A percentile compares a stretch with the other conserved stretches of the same genome.
Conservation (phyloP, 37 sponge, comb jelly and placozoan species). For the Agelas oroides region DNA sequence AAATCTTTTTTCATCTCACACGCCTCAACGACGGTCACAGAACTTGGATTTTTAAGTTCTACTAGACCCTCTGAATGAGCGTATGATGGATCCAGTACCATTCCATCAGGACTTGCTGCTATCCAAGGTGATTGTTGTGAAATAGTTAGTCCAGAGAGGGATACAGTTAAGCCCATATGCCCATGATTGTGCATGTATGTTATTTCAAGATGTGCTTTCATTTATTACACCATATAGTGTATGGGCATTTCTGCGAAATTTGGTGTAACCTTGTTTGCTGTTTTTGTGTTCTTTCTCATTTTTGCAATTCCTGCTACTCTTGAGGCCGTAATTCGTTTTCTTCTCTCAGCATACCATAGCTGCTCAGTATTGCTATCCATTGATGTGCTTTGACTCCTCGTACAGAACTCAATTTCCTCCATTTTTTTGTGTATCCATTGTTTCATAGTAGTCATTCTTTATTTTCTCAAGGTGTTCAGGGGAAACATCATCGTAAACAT, state of each 20-base stretch:
- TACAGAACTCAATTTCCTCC: too few relatives aligned
- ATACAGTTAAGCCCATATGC: neutral
- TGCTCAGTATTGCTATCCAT: neutral
- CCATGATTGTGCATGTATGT: too few relatives aligned
- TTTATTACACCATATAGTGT: neutral
- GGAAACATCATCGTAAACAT: slow-evolving; percentile 3
- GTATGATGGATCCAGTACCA: slow-evolving; percentile 33
- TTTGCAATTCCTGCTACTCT: slow-evolving; percentile 28
- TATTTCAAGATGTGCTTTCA: too few relatives aligned
- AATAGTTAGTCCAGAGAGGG: slow-evolving; percentile 6
- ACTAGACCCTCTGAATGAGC: slow-evolving; percentile 10
- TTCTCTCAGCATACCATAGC: slow-evolving; percentile 48
- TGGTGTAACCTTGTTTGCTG: neutral
- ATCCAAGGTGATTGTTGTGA: slow-evolving; percentile 33
- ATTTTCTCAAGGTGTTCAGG: slow-evolving; percentile 3
- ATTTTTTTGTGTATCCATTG: neutral
- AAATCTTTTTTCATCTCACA: slow-evolving; percentile 3
- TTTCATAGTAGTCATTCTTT: slow-evolving; percentile 5
- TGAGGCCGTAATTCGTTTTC: slow-evolving; percentile 60
- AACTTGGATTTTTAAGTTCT: slow-evolving; percentile 44
- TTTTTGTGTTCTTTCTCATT: slow-evolving; percentile 36
- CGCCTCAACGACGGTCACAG: slow-evolving; percentile 20
- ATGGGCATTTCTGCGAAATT: too few relatives aligned
- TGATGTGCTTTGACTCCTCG: neutral
- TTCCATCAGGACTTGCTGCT: slow-evolving; percentile 49